These are phyloP conservation scores for Fukomys damarensis DNA, from an alignment of 2,113 vertebrate species.

Conservation along the genomic window DNA sequence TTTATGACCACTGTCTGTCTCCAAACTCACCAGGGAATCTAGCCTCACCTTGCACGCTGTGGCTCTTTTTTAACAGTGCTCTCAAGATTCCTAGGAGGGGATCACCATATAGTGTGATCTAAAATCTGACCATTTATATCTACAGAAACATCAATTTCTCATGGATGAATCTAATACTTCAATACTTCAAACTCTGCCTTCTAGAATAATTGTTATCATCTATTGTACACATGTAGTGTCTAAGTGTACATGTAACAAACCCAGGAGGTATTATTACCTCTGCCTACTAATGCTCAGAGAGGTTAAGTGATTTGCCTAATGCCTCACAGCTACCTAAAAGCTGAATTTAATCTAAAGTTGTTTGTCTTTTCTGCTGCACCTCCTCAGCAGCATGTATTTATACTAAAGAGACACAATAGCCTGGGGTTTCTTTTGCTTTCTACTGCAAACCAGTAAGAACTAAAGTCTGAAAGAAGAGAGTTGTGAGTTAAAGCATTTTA, in stretches of 20 bases:
- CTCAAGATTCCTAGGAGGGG: neutral
- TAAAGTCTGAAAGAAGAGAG: constrained; percentile 30
- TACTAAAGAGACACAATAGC: neutral
- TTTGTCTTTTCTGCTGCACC: neutral
- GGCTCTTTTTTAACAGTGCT: neutral
- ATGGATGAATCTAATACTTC: neutral
- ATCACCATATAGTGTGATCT: neutral
- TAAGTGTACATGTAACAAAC: neutral
- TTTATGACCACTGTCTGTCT: neutral
- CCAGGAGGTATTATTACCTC: neutral
- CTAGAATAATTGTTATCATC: constrained; percentile 15
- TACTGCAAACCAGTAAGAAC: constrained; percentile 8
- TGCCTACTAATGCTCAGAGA: neutral
- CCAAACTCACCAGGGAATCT: neutral
- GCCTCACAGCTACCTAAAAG: neutral
- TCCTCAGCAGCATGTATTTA: too few relatives aligned
- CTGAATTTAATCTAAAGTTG: neutral
- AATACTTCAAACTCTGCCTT: neutral
- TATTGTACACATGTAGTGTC: neutral
- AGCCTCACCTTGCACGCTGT: neutral
- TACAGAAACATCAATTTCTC: neutral
- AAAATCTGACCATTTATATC: neutral
- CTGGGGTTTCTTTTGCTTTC: neutral
- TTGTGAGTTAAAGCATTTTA: neutral
- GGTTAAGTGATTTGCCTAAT: neutral